phyloP scores from a whole-genome alignment of 1,140 invertebrate species.

The Microvelia longipes region DNA sequence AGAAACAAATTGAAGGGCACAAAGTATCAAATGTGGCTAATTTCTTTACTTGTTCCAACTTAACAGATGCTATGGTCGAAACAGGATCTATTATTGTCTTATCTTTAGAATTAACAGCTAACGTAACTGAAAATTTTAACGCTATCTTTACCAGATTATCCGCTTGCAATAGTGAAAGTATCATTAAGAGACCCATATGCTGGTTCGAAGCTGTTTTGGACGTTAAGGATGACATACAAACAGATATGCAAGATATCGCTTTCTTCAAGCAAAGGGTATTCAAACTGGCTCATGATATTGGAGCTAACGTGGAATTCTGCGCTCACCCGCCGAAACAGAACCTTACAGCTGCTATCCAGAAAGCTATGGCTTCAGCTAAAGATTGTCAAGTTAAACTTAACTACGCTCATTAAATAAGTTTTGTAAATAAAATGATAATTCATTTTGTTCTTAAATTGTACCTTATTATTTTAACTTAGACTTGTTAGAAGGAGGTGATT shows the following conservation, averaged over 20 bases:
- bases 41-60: slow-evolving; percentile 1
- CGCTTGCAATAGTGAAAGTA: background rate
- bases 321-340: background rate
- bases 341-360: background rate
- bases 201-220: background rate
- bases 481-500: too few relatives aligned
- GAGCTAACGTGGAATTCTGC: background rate
- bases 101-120: background rate
- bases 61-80: background rate
- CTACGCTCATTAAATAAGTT: background rate
- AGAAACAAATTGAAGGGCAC: background rate
- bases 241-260: background rate
- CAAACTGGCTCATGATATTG: background rate
- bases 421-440: background rate
- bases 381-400: background rate
- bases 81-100: background rate
- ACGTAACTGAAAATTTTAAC: background rate
- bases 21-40: background rate
- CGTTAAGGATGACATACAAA: background rate
- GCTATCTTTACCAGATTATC: background rate
- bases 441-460: too few relatives aligned
- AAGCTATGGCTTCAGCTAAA: background rate
- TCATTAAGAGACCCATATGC: background rate
- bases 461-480: too few relatives aligned
- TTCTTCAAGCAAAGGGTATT: background rate